phyloP scores from a whole-genome alignment of 2,888 invertebrate species.

The Pemphredon lugubris region DNA sequence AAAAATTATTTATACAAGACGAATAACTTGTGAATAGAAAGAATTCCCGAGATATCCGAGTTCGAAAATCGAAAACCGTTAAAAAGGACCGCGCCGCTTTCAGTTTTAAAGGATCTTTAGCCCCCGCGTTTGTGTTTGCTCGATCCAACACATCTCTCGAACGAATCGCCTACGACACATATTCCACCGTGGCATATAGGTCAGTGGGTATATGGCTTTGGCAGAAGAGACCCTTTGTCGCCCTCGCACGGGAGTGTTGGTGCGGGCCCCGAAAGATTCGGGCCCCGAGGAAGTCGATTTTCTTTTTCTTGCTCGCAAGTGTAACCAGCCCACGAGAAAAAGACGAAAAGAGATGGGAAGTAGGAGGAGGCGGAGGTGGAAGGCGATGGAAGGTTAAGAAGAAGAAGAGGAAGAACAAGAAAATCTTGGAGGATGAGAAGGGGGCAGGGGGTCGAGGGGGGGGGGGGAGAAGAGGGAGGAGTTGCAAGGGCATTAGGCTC shows the following conservation, averaged over 20 bases:
- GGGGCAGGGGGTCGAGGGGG: too few species aligned
- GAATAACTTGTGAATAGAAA: not conserved
- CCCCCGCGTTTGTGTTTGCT: slow-evolving; percentile 16
- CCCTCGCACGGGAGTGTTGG: slow-evolving; percentile 19
- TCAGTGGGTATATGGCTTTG: slow-evolving; percentile 66
- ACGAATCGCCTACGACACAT: slow-evolving; percentile 11
- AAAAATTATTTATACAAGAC: not conserved
- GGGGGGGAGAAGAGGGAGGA: slow-evolving; percentile 47
- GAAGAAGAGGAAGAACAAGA: slow-evolving; percentile 47
- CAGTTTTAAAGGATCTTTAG: too few species aligned
- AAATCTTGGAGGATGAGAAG: slow-evolving; percentile 43
- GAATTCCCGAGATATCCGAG: not conserved
- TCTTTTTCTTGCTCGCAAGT: slow-evolving; percentile 33
- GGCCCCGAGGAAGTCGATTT: slow-evolving; percentile 56
- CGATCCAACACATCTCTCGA: slow-evolving; percentile 14
- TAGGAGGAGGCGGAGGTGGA: slow-evolving; percentile 22
- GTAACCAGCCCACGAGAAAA: slow-evolving; percentile 34
- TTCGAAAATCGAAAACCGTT: not conserved
- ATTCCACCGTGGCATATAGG: slow-evolving; percentile 64
- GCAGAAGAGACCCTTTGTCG: slow-evolving; percentile 57
- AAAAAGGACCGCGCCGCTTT: not conserved
- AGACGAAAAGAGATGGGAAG: slow-evolving; percentile 17
- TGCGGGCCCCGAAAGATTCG: slow-evolving; percentile 40
- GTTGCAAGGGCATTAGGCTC: slow-evolving; percentile 68
- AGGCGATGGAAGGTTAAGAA: slow-evolving; percentile 7